phyloP scores from a whole-genome alignment of 2,797 vertebrate genomes.

The Poeciliopsis paucimaculata region DNA sequence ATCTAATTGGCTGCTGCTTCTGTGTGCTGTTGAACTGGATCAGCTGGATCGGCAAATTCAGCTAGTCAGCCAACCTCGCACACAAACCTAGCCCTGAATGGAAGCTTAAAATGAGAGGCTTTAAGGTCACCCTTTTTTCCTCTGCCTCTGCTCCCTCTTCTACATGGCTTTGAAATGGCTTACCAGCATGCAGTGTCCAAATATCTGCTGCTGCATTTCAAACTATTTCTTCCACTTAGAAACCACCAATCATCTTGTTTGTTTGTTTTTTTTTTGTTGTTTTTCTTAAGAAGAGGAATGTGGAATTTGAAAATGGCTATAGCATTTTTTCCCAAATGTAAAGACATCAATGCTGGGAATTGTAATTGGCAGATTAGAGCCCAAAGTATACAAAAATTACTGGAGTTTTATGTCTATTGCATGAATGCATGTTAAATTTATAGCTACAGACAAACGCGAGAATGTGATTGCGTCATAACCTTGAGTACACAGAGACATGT shows the following conservation, averaged over 20 bases:
- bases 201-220: slow-evolving; percentile 8
- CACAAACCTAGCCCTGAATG: slow-evolving; percentile 20
- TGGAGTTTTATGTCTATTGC: background rate
- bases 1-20: slow-evolving; percentile 23
- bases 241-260: slow-evolving; percentile 7
- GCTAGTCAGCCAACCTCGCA: background rate
- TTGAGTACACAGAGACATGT: background rate
- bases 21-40: slow-evolving; percentile 21
- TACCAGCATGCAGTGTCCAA: slow-evolving; percentile 8
- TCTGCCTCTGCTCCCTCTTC: slow-evolving; percentile 5
- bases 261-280: no score
- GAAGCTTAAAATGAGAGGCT: background rate
- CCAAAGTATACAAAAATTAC: background rate
- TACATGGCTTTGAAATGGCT: slow-evolving; percentile 10
- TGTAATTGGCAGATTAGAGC: slow-evolving; percentile 8
- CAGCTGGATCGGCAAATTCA: no score
- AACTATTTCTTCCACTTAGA: slow-evolving; percentile 20
- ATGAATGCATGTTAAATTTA: background rate
- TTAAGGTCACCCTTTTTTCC: background rate
- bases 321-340: background rate
- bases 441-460: background rate
- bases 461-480: background rate
- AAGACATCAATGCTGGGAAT: slow-evolving; percentile 8
- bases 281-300: slow-evolving; percentile 28
- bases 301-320: slow-evolving; percentile 13